A percentile compares a stretch with the other conserved stretches of the same genome.
These are phyloP conservation scores for Chaetura pelagica DNA, from an alignment of 2,113 vertebrate species.

Conservation along the genomic window DNA sequence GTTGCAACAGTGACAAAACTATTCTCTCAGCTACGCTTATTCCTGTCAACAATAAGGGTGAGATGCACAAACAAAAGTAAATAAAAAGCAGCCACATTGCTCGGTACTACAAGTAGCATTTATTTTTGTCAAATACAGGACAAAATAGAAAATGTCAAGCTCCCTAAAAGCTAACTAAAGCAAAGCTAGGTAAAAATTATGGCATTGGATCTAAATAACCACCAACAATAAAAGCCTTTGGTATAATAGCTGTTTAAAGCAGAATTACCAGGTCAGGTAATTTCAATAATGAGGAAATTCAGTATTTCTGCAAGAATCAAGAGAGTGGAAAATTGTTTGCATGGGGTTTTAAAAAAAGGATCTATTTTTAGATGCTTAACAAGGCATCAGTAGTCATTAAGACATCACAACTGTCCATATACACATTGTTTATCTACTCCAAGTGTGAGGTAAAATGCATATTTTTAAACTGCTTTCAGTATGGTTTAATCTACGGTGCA, in stretches of 20 bases:
- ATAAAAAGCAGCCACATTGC: not conserved
- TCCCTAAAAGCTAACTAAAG: not conserved
- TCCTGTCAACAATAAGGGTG: not conserved
- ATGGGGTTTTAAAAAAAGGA: not conserved
- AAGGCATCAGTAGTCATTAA: not conserved
- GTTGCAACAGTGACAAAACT: constrained; percentile 10
- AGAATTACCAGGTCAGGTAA: not conserved
- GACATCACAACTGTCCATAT: not conserved
- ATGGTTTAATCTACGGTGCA: not conserved
- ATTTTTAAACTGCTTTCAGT: not conserved
- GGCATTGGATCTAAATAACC: not conserved
- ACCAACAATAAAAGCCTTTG: not conserved
- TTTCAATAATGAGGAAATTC: not conserved
- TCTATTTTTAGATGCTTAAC: not conserved
- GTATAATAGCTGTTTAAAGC: not conserved
- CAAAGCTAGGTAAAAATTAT: not conserved
- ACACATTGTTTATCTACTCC: not conserved
- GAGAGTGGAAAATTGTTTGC: not conserved
- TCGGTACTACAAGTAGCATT: not conserved
- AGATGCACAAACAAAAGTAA: not conserved
- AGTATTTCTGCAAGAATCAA: not conserved
- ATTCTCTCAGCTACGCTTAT: not conserved
- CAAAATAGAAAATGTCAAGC: not conserved
- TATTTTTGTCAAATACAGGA: not conserved
- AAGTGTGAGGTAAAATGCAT: not conserved